Evolutionary conservation across 2,113 vertebrate species (phyloP).

Genomic region (Poecilia latipinna): DNA sequence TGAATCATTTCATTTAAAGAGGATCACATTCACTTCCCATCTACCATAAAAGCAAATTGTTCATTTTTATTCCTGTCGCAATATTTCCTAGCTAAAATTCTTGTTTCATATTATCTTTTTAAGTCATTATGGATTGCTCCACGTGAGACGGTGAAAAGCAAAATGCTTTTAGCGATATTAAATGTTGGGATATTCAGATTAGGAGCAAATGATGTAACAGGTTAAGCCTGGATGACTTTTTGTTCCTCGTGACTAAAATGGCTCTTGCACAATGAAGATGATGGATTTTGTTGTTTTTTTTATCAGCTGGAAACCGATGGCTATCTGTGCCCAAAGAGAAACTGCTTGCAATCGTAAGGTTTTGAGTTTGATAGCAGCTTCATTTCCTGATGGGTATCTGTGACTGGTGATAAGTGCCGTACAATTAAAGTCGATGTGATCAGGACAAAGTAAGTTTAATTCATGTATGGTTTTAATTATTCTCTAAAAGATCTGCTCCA

Average conservation of each 20-base stretch:
- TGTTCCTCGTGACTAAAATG: conserved; percentile 20
- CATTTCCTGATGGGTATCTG: too few species aligned
- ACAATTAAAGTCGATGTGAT: too few species aligned
- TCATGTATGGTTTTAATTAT: too few species aligned
- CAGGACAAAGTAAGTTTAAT: too few species aligned
- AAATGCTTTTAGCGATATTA: conserved; percentile 51
- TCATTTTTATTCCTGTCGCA: too few species aligned
- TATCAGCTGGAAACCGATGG: not conserved
- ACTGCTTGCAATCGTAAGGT: too few species aligned
- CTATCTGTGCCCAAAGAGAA: not conserved
- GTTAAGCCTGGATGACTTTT: conserved; percentile 33
- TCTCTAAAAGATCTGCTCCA: too few species aligned
- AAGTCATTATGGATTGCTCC: not conserved
- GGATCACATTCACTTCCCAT: too few species aligned
- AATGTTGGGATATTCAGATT: conserved; percentile 38
- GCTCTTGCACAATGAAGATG: not conserved
- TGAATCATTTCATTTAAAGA: too few species aligned
- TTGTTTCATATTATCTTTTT: not conserved
- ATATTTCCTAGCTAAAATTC: not conserved
- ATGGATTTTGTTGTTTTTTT: conserved; percentile 5
- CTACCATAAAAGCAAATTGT: too few species aligned
- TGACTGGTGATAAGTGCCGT: too few species aligned
- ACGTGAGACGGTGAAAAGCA: conserved; percentile 9
- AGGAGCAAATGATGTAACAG: conserved; percentile 36
- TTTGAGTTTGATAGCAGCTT: too few species aligned